Evolutionary conservation across 2,797 vertebrate species (phyloP).

Genomic region (Neomorphus geoffroyi): DNA sequence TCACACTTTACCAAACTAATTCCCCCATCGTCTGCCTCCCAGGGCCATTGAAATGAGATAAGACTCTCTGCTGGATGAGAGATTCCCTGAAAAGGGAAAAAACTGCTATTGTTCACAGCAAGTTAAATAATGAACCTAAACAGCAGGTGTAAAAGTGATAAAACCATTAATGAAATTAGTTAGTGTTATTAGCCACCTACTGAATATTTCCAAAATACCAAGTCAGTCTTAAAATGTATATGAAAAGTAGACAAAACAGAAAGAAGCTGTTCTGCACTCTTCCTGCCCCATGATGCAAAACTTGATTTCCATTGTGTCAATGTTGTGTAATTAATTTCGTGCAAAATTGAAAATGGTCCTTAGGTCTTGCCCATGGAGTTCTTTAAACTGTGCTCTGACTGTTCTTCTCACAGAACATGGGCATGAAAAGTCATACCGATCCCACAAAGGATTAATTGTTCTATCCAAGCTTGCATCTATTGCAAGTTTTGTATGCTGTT

Average conservation of each 20-base stretch:
- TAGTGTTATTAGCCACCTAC: not conserved
- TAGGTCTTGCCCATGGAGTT: not conserved
- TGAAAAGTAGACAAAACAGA: not conserved
- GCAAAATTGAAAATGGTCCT: not conserved
- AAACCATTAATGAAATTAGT: not conserved
- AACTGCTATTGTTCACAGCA: not conserved
- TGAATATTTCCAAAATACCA: not conserved
- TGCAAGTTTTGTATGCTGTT: not conserved
- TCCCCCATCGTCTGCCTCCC: not conserved
- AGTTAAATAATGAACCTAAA: constrained; percentile 18
- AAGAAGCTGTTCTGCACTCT: not conserved
- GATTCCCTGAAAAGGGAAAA: constrained; percentile 11
- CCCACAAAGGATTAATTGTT: not conserved
- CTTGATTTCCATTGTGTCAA: not conserved
- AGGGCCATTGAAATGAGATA: not conserved
- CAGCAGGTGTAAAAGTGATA: not conserved
- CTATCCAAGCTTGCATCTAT: not conserved
- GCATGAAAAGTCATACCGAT: not conserved
- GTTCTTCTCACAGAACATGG: not conserved
- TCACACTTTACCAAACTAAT: not conserved
- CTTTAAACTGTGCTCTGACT: not conserved
- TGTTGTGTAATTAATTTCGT: not conserved
- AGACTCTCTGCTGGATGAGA: not conserved
- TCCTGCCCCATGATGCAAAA: not conserved
- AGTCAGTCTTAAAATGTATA: not conserved